phyloP scores from a whole-genome alignment of 2,797 vertebrate genomes.

The Phalloptychus januarius region DNA sequence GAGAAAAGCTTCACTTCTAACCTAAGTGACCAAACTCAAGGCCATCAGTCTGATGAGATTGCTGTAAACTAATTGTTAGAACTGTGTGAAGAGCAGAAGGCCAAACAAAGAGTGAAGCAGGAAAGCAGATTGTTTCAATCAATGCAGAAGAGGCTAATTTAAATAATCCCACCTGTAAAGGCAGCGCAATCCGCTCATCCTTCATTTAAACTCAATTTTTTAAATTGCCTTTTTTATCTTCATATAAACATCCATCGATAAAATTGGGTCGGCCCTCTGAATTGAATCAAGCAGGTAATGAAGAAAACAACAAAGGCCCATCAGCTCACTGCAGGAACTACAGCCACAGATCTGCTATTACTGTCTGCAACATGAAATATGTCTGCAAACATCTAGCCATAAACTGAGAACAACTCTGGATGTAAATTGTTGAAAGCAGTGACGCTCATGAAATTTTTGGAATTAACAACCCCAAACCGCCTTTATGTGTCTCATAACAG shows the following conservation, averaged over 20 bases:
- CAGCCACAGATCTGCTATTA: conserved; percentile 46
- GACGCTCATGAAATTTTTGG: conserved; percentile 48
- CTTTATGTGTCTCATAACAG: conserved; percentile 3
- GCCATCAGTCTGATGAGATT: not conserved
- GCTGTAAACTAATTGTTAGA: not conserved
- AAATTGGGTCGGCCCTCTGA: conserved; percentile 10
- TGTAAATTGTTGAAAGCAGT: conserved; percentile 55
- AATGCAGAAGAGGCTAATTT: not conserved
- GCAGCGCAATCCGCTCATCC: not conserved
- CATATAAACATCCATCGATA: not conserved
- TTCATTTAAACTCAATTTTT: not conserved
- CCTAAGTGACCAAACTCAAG: not conserved
- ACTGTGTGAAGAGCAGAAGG: not conserved
- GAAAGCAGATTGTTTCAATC: not conserved
- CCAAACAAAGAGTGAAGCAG: not conserved
- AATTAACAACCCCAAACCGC: conserved; percentile 44
- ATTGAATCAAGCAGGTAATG: conserved; percentile 32
- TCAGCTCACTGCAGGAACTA: conserved; percentile 41
- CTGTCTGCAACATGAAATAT: conserved; percentile 53
- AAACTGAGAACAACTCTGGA: conserved; percentile 22
- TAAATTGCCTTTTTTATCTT: not conserved
- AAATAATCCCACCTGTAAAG: not conserved
- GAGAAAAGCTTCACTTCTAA: not conserved
- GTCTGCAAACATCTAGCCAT: conserved; percentile 19
- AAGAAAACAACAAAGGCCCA: conserved; percentile 37